Evolutionary conservation across 92 coral and sea anemone species (phyloP).

Genomic region (Phenganax stokvisi): DNA sequence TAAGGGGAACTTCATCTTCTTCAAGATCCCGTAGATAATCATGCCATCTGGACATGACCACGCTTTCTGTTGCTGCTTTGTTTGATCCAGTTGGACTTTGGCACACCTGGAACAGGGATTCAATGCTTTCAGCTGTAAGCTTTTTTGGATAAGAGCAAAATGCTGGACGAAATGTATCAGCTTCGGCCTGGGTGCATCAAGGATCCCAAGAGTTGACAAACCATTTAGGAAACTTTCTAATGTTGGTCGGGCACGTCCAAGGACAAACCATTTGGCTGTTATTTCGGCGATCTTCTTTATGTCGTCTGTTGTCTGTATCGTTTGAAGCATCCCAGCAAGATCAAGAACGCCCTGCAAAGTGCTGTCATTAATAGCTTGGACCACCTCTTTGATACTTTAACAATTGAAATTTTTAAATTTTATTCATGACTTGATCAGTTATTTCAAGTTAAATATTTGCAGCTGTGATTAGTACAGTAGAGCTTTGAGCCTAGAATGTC

Average conservation of each 20-base stretch:
- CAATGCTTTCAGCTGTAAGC: conserved; percentile 57
- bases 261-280: conserved; percentile 51
- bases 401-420: no score
- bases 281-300: conserved; percentile 42
- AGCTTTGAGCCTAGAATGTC: no score
- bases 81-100: conserved; percentile 58
- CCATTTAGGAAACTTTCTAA: conserved; percentile 56
- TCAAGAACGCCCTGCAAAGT: conserved; percentile 47
- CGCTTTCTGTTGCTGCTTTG: conserved; percentile 52
- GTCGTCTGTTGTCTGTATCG: conserved; percentile 45
- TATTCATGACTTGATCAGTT: no score
- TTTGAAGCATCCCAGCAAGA: conserved; percentile 56
- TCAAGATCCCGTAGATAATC: conserved; percentile 66
- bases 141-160: conserved; percentile 49
- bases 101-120: conserved; percentile 43
- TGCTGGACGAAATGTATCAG: conserved; percentile 50
- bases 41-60: conserved; percentile 63
- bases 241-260: conserved; percentile 54
- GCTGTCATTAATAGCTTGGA: conserved; percentile 23
- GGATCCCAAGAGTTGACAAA: conserved; percentile 57
- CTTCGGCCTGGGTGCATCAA: conserved; percentile 44
- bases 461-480: no score
- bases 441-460: no score
- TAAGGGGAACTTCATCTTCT: conserved; percentile 58
- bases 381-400: neutral